These are phyloP conservation scores for Drosophila flavopinicola DNA, from an alignment of 2,888 invertebrate genomes.

Conservation along the genomic window DNA sequence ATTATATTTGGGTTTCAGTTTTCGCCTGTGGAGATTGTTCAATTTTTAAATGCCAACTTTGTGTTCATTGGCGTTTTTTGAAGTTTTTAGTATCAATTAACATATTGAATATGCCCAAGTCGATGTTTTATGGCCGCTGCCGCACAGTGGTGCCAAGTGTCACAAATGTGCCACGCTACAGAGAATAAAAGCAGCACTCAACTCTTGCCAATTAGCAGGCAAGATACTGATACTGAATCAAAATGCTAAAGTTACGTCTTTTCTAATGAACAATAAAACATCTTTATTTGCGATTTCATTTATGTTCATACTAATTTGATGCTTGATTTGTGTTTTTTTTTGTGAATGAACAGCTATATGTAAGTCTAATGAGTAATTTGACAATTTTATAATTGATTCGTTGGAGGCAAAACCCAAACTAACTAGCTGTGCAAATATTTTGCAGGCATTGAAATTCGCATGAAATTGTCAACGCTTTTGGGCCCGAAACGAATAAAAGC, in stretches of 20 bases:
- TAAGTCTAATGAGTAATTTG: conserved; percentile 59
- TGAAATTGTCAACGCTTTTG: conserved; percentile 52
- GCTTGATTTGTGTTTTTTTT: background rate
- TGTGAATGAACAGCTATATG: conserved; percentile 44
- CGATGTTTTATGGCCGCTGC: conserved; percentile 47
- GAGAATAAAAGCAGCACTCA: conserved; percentile 16
- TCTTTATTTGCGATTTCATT: conserved; percentile 48
- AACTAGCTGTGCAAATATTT: conserved; percentile 50
- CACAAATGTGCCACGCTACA: conserved; percentile 53
- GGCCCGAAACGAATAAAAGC: conserved; percentile 32
- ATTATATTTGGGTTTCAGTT: conserved; percentile 3
- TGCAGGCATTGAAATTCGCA: conserved; percentile 52
- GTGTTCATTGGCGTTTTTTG: conserved; percentile 27
- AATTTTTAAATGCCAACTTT: conserved; percentile 54
- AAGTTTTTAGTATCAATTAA: conserved; percentile 75
- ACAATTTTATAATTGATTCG: conserved; percentile 35
- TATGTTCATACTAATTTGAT: conserved; percentile 57
- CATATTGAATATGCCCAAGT: conserved; percentile 63
- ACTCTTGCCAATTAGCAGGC: conserved; percentile 60
- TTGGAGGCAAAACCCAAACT: conserved; percentile 21
- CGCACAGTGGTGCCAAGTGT: conserved; percentile 56
- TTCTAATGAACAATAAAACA: conserved; percentile 51
- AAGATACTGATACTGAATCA: conserved; percentile 16
- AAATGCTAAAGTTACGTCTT: conserved; percentile 19
- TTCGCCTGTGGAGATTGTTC: conserved; percentile 32